A percentile compares a stretch with the other conserved stretches of the same genome.
Evolutionary conservation across 2,113 vertebrate genomes (phyloP).

Genomic region (Oreochromis niloticus): DNA sequence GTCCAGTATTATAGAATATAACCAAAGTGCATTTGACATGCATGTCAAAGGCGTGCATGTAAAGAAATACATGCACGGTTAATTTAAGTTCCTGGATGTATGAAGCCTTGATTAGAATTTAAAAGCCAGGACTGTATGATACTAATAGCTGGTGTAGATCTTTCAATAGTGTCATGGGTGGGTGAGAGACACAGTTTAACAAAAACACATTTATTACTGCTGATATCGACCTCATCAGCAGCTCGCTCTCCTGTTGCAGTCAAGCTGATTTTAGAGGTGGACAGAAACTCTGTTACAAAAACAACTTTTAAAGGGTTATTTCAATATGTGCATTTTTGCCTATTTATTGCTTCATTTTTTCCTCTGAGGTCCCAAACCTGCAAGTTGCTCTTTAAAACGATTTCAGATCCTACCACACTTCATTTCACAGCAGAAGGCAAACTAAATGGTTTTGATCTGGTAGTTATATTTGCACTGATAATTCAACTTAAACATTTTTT

Average conservation of each 20-base stretch:
- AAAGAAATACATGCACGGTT: background rate
- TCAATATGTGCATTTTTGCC: background rate
- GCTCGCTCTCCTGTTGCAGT: background rate
- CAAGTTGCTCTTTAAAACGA: background rate
- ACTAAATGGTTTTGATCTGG: background rate
- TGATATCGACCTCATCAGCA: background rate
- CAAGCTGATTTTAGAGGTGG: background rate
- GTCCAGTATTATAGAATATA: too few relatives aligned
- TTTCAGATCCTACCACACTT: background rate
- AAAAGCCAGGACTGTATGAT: background rate
- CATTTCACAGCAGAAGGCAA: background rate
- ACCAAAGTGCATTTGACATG: too few relatives aligned
- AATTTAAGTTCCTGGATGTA: background rate
- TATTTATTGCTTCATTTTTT: background rate
- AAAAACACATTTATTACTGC: background rate
- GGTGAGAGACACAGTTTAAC: background rate
- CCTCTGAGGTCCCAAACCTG: background rate
- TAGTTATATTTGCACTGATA: background rate
- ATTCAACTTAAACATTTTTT: rapidly evolving
- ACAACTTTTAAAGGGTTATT: background rate
- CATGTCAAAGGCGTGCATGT: too few relatives aligned
- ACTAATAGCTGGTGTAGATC: background rate
- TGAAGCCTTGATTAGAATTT: background rate
- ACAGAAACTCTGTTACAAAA: background rate
- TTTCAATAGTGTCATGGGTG: background rate